These are phyloP conservation scores for Papilio protenor DNA, from an alignment of 2,888 invertebrate species.

Conservation along the genomic window DNA sequence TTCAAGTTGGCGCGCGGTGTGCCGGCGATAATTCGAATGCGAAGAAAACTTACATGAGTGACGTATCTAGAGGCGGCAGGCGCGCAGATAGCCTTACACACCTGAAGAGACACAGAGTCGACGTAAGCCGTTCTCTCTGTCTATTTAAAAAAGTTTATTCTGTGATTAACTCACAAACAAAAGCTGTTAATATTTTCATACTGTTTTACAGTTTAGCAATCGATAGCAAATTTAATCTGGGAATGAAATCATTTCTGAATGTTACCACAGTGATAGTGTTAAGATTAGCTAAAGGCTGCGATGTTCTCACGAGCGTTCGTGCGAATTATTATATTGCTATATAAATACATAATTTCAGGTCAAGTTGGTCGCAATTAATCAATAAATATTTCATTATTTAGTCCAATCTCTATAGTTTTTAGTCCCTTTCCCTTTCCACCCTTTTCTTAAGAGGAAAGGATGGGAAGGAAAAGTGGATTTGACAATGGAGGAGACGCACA, in stretches of 20 bases:
- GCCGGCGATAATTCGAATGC: conserved; percentile 56
- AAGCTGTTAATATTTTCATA: neutral
- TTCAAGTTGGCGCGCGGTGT: conserved; percentile 57
- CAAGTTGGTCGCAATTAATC: neutral
- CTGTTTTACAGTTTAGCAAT: neutral
- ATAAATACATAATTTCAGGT: neutral
- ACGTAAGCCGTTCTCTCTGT: conserved; percentile 69
- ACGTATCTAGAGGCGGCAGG: conserved; percentile 73
- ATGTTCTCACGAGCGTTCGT: conserved; percentile 39
- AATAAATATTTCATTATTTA: neutral
- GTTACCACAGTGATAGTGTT: conserved; percentile 23
- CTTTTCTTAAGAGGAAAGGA: no score
- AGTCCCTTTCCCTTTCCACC: no score
- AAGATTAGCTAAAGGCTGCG: conserved; percentile 39
- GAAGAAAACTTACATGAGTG: conserved; percentile 77
- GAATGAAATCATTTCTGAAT: conserved; percentile 30
- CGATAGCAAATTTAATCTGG: conserved; percentile 24
- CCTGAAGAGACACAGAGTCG: conserved; percentile 65
- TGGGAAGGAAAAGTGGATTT: no score
- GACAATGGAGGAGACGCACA: no score
- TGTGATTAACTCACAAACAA: conserved; percentile 54
- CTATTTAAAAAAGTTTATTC: conserved; percentile 71
- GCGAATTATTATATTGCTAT: conserved; percentile 19
- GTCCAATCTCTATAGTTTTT: no score
- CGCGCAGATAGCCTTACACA: conserved; percentile 63